A percentile compares a stretch with the other conserved stretches of the same genome.
These are phyloP conservation scores for Sebastes nivosus DNA, from an alignment of 2,797 vertebrate species.

Conservation along the genomic window DNA sequence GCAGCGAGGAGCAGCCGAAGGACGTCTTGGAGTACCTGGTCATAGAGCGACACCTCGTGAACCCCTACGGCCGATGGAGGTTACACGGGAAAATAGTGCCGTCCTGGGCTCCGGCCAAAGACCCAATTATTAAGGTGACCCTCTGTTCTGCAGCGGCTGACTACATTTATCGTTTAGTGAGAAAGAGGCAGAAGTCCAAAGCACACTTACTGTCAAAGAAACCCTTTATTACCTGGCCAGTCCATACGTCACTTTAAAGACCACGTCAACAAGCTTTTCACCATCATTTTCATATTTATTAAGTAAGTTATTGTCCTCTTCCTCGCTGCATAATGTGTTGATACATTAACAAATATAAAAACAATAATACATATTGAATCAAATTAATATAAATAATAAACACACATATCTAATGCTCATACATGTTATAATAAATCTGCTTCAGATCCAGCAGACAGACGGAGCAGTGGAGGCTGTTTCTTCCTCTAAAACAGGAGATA, in stretches of 20 bases:
- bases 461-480: slow-evolving; percentile 18
- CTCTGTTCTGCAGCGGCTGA: background rate
- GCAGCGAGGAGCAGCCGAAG: slow-evolving; percentile 87
- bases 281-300: background rate
- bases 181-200: background rate
- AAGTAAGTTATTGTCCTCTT: background rate
- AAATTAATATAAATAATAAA: too few relatives aligned
- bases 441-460: slow-evolving; percentile 13
- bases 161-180: background rate
- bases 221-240: background rate
- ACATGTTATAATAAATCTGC: too few relatives aligned
- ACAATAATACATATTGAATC: too few relatives aligned
- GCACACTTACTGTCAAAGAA: background rate
- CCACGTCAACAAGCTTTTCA: background rate
- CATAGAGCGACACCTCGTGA: slow-evolving; percentile 90
- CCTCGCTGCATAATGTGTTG: background rate
- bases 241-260: slow-evolving; percentile 13
- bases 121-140: slow-evolving; percentile 89
- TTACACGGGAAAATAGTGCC: slow-evolving; percentile 95
- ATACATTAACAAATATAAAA: too few relatives aligned
- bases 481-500: background rate
- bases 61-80: slow-evolving; percentile 90
- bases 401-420: too few relatives aligned
- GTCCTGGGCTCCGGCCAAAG: slow-evolving; percentile 92
- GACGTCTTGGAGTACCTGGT: slow-evolving; percentile 94